Percentiles rank a stretch among this genome's conserved stretches.
phyloP scores from a whole-genome alignment of 2,113 vertebrate species.

The Helogale parvula region DNA sequence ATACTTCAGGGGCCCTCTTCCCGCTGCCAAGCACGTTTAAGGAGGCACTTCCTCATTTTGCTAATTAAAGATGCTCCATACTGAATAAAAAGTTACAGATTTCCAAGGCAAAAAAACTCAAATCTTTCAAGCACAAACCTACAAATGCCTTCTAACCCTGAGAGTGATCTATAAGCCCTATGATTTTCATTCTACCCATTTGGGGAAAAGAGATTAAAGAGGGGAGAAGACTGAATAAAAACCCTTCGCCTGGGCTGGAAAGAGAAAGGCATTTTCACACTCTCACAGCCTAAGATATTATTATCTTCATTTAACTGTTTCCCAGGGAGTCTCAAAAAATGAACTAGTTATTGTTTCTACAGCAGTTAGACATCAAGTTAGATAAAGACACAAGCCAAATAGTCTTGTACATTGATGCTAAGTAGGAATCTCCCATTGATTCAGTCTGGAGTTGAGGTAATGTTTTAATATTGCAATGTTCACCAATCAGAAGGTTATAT shows the following conservation, averaged over 20 bases:
- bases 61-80: conserved; percentile 22
- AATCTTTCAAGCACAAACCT: background rate
- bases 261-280: background rate
- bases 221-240: background rate
- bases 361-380: background rate
- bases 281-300: background rate
- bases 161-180: background rate
- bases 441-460: background rate
- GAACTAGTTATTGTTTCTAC: background rate
- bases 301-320: background rate
- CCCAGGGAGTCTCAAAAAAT: background rate
- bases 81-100: background rate
- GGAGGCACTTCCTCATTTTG: background rate
- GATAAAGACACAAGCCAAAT: background rate
- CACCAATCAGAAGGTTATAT: background rate
- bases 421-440: background rate
- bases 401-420: background rate
- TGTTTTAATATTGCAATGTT: background rate
- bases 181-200: background rate
- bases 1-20: background rate
- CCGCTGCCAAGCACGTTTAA: background rate
- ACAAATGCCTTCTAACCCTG: background rate
- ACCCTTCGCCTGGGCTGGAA: background rate
- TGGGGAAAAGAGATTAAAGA: background rate
- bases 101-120: conserved; percentile 30